Evolutionary conservation across 2,113 vertebrate species (phyloP).

Genomic region (Oreotrochilus melanogaster): DNA sequence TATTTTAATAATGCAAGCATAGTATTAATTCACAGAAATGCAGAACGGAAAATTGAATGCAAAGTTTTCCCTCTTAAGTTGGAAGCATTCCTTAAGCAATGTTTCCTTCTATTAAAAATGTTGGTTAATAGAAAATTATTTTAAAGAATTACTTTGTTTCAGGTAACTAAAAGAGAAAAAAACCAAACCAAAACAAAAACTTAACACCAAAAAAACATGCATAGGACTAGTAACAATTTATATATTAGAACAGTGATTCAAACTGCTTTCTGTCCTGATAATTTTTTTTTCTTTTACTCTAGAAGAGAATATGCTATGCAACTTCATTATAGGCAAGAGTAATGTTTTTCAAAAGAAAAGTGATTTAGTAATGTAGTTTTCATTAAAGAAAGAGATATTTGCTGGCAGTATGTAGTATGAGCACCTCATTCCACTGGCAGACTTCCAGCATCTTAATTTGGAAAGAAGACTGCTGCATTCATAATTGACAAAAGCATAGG

Average conservation of each 20-base stretch:
- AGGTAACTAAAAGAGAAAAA: background rate
- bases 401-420: constrained; percentile 65
- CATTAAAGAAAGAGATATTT: constrained; percentile 67
- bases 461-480: constrained; percentile 68
- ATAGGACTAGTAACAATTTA: background rate
- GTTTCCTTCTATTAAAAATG: background rate
- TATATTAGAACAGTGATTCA: background rate
- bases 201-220: background rate
- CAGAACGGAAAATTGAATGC: background rate
- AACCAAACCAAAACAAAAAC: too few relatives aligned
- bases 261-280: background rate
- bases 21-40: background rate
- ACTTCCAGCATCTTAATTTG: constrained; percentile 73
- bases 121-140: background rate
- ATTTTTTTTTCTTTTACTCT: background rate
- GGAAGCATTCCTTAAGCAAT: background rate
- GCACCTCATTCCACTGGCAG: constrained; percentile 65
- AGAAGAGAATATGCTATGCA: constrained; percentile 19
- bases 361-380: constrained; percentile 68
- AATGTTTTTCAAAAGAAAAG: constrained; percentile 54
- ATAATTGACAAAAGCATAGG: constrained; percentile 75
- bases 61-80: background rate
- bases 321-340: constrained; percentile 2
- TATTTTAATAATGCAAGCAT: background rate
- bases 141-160: background rate